These are phyloP conservation scores for Xyliphius kryptos DNA, from an alignment of 2,113 vertebrate species.

Conservation along the genomic window DNA sequence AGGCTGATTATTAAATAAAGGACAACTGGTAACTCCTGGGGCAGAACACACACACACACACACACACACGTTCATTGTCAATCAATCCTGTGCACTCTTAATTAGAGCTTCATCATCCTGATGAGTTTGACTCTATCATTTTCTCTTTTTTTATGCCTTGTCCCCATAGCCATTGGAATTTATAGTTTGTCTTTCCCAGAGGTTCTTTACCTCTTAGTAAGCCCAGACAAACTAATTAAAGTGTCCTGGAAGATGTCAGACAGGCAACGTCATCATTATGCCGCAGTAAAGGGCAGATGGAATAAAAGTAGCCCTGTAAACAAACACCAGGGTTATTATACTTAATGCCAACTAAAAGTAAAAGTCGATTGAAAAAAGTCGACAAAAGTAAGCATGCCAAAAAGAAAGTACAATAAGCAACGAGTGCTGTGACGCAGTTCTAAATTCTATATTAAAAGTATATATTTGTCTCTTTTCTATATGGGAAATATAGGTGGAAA, in stretches of 20 bases:
- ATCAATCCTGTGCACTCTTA: slow-evolving; percentile 14
- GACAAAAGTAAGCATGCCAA: too few species aligned
- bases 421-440: too few species aligned
- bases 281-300: slow-evolving; percentile 8
- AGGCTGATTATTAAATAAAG: slow-evolving; percentile 30
- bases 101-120: slow-evolving; percentile 21
- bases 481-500: too few species aligned
- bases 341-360: neutral
- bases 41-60: slow-evolving; percentile 16
- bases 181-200: slow-evolving; percentile 35
- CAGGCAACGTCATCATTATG: slow-evolving; percentile 5
- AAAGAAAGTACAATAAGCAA: too few species aligned
- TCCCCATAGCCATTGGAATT: slow-evolving; percentile 11
- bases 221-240: slow-evolving; percentile 33
- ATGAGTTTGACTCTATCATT: slow-evolving; percentile 10
- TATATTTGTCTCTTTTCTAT: too few species aligned
- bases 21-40: slow-evolving; percentile 27
- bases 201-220: slow-evolving; percentile 23
- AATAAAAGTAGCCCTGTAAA: slow-evolving; percentile 1
- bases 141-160: neutral
- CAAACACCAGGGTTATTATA: slow-evolving; percentile 10
- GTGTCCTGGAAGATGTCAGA: slow-evolving; percentile 22
- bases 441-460: too few species aligned
- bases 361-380: too few species aligned
- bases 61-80: neutral